Evolutionary conservation across 1,140 invertebrate species (phyloP).

Genomic region (Procambarus virginalis): DNA sequence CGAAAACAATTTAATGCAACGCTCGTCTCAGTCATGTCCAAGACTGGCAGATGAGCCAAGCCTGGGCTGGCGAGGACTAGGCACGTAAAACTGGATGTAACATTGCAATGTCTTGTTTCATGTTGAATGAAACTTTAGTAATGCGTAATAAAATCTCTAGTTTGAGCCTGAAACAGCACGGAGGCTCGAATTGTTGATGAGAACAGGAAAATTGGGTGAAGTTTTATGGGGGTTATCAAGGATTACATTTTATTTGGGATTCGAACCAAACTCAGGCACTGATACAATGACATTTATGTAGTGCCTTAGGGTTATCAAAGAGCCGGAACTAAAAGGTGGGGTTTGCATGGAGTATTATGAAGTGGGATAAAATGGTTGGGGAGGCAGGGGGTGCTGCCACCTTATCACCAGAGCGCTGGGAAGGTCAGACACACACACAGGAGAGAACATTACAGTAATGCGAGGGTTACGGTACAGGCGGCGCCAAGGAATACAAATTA

Average conservation of each 20-base stretch:
- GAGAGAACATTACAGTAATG: slow-evolving; percentile 45
- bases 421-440: slow-evolving; percentile 4
- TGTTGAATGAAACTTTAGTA: background rate
- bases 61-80: no score
- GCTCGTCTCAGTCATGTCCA: no score
- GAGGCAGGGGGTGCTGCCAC: slow-evolving; percentile 5
- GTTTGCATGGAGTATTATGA: background rate
- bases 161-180: background rate
- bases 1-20: no score
- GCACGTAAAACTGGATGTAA: background rate
- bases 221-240: background rate
- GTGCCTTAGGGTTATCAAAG: no score
- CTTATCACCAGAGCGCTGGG: background rate
- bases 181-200: background rate
- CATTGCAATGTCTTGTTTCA: background rate
- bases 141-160: no score
- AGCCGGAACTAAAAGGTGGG: no score
- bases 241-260: no score
- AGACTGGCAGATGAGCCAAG: no score
- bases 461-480: slow-evolving; percentile 47
- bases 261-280: no score
- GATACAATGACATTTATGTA: no score
- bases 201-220: background rate
- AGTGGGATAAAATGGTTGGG: background rate
- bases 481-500: slow-evolving; percentile 29